These are phyloP conservation scores for Barnardius zonarius DNA, from an alignment of 2,113 vertebrate species.

Conservation along the genomic window DNA sequence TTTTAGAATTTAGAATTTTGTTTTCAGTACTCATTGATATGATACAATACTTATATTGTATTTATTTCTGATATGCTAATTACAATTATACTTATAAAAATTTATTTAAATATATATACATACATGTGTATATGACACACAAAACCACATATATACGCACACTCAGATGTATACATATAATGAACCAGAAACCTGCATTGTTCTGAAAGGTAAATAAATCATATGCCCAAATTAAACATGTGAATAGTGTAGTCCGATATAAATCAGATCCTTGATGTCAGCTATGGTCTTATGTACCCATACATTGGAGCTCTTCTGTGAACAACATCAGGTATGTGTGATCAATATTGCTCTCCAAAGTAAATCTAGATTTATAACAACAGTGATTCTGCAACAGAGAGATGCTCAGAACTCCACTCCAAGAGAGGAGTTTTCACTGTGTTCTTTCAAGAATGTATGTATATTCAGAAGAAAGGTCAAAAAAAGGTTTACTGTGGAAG, in stretches of 20 bases:
- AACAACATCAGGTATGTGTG: background rate
- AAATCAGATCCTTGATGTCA: background rate
- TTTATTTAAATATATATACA: background rate
- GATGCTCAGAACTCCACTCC: background rate
- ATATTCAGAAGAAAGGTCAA: background rate
- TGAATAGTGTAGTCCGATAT: background rate
- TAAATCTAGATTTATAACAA: background rate
- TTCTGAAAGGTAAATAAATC: background rate
- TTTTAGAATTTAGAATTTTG: background rate
- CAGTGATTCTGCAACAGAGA: background rate
- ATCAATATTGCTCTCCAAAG: background rate
- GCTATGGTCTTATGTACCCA: background rate
- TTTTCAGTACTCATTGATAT: constrained; percentile 14
- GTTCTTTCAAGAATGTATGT: background rate
- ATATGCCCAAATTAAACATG: background rate
- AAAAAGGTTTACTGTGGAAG: background rate
- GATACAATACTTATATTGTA: background rate
- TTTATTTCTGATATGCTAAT: background rate
- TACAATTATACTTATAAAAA: background rate
- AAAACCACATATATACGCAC: background rate
- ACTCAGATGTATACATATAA: background rate
- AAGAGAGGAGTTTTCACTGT: background rate
- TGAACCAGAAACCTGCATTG: background rate
- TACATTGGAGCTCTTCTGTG: background rate
- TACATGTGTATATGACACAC: background rate